Percentiles rank a stretch among this genome's conserved stretches.
Conservation (phyloP, 2,888 invertebrate species). For the Meiosimyza decipiens region DNA sequence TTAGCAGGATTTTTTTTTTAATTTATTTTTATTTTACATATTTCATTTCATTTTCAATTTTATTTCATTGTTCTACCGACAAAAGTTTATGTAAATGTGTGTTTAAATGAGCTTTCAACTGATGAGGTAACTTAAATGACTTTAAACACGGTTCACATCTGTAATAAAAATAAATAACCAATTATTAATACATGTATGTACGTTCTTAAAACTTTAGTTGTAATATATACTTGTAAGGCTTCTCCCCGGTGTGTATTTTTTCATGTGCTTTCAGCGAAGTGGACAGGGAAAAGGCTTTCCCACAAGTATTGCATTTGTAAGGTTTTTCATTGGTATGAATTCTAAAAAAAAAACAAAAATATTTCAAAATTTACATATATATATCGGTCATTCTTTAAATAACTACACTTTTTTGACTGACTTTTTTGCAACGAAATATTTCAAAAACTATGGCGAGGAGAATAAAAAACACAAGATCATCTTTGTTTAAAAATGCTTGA, state of each 20-base stretch:
- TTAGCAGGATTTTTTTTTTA: conserved; percentile 13
- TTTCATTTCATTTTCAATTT: background rate
- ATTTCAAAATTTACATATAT: too few relatives aligned
- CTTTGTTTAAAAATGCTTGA: too few relatives aligned
- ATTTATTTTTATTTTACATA: background rate
- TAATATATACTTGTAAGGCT: conserved; percentile 51
- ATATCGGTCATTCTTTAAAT: too few relatives aligned
- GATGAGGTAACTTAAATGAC: conserved; percentile 63
- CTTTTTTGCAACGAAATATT: too few relatives aligned
- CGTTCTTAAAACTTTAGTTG: too few relatives aligned
- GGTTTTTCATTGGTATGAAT: conserved; percentile 63
- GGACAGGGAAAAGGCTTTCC: conserved; percentile 58
- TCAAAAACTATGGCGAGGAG: too few relatives aligned
- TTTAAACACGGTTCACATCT: conserved; percentile 62
- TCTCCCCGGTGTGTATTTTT: conserved; percentile 57
- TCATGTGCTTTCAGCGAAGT: conserved; percentile 58
- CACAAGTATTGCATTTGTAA: conserved; percentile 54
- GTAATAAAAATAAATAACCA: conserved; percentile 19
- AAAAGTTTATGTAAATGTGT: conserved; percentile 51
- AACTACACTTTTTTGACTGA: too few relatives aligned
- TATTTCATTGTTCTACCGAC: conserved; percentile 18
- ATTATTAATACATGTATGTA: background rate
- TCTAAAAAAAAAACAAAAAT: conserved; percentile 41
- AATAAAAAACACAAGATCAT: too few relatives aligned
- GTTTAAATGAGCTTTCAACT: conserved; percentile 60